Percentiles rank a stretch among this genome's conserved stretches.
Evolutionary conservation across 2,113 vertebrate species (phyloP).

Genomic region (Polypterus bichir): DNA sequence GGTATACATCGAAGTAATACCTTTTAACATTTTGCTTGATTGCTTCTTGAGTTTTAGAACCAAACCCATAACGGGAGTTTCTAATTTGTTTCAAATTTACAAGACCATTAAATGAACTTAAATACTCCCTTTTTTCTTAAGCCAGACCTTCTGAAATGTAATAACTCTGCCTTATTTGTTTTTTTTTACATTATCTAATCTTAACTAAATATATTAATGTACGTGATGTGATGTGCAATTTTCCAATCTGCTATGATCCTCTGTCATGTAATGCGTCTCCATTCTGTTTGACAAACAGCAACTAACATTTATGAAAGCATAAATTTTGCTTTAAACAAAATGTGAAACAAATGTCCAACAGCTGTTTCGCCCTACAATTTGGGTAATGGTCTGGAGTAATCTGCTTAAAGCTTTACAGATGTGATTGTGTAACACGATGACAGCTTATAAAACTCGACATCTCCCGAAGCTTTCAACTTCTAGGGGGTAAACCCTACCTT

Average conservation of each 20-base stretch:
- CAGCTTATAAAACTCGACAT: slow-evolving; percentile 34
- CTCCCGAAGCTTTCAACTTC: slow-evolving; percentile 18
- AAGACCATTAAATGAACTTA: no score
- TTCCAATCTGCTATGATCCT: not conserved
- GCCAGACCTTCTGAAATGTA: not conserved
- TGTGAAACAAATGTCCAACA: slow-evolving; percentile 29
- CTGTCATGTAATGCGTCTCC: slow-evolving; percentile 1
- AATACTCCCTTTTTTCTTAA: no score
- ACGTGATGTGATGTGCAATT: no score
- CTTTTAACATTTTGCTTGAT: no score
- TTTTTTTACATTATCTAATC: not conserved
- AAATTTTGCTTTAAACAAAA: slow-evolving; percentile 37
- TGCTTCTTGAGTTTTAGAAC: no score
- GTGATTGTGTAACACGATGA: slow-evolving; percentile 33
- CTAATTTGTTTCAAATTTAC: no score
- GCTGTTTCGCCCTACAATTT: slow-evolving; percentile 29
- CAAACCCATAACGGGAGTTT: no score
- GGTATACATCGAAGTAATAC: no score
- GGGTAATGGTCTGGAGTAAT: slow-evolving; percentile 19
- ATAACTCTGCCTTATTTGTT: not conserved
- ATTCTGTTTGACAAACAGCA: slow-evolving; percentile 16
- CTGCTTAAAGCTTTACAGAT: slow-evolving; percentile 36
- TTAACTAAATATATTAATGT: no score
- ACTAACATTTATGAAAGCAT: slow-evolving; percentile 25
- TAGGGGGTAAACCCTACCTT: slow-evolving; percentile 39